phyloP scores from a whole-genome alignment of 2,888 invertebrate species.

The Sepioteuthis lessoniana region DNA sequence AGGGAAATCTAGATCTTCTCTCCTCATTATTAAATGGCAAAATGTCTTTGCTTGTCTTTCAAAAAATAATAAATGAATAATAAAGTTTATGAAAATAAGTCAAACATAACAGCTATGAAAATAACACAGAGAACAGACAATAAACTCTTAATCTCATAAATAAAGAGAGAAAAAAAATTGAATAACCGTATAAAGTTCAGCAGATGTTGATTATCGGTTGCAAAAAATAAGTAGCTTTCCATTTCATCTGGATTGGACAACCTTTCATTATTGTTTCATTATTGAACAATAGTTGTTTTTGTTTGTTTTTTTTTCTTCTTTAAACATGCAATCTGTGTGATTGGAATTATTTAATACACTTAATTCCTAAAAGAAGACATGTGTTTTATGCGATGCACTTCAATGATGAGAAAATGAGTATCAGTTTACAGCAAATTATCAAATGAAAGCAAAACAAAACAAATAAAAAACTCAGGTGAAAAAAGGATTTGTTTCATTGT shows the following conservation, averaged over 20 bases:
- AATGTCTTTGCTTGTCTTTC: not conserved
- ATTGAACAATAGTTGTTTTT: not conserved
- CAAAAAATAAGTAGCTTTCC: not conserved
- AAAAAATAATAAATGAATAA: not conserved
- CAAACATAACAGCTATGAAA: not conserved
- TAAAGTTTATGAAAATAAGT: not conserved
- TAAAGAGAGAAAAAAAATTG: not conserved
- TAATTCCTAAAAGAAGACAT: not conserved
- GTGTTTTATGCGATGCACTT: not conserved
- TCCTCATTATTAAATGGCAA: not conserved
- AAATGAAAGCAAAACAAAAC: too few relatives aligned
- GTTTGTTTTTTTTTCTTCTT: not conserved
- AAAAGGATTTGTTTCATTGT: too few relatives aligned
- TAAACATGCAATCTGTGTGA: not conserved
- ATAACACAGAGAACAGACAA: not conserved
- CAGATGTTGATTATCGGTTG: not conserved
- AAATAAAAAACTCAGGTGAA: too few relatives aligned
- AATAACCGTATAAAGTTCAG: not conserved
- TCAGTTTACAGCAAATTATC: too few relatives aligned
- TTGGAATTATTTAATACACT: not conserved
- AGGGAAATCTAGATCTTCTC: not conserved
- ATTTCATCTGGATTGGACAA: not conserved
- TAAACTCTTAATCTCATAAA: not conserved
- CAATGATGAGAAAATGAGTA: not conserved
- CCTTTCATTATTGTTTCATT: constrained; percentile 15